Percentiles rank a stretch among this genome's conserved stretches.
Conservation (phyloP, 1,140 invertebrate genomes). For the Lasioglossum albipes region DNA sequence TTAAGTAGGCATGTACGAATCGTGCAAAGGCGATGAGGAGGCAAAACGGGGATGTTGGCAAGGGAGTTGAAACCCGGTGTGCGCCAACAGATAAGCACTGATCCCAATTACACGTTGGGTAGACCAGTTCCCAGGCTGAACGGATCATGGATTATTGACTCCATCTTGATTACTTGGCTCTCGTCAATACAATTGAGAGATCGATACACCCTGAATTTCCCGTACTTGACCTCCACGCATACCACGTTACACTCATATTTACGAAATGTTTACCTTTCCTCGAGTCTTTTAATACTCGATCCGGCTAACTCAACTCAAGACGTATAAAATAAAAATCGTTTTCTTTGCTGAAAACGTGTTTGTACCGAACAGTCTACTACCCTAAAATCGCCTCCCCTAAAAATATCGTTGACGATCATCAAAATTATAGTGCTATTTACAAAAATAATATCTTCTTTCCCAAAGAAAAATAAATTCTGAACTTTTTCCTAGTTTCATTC, state of each 20-base stretch:
- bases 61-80: constrained; percentile 63
- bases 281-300: background rate
- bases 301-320: no score
- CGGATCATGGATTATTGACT: constrained; percentile 79
- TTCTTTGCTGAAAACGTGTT: no score
- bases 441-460: no score
- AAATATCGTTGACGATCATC: no score
- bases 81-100: constrained; percentile 76
- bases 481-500: no score
- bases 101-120: constrained; percentile 77
- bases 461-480: no score
- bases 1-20: constrained; percentile 44
- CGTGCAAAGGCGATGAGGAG: constrained; percentile 34
- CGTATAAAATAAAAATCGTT: no score
- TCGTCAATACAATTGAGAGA: constrained; percentile 55
- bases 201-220: constrained; percentile 58
- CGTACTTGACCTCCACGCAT: constrained; percentile 5
- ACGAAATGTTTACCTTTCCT: background rate
- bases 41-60: constrained; percentile 33
- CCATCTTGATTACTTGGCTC: constrained; percentile 61
- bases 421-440: no score
- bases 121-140: constrained; percentile 69
- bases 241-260: background rate
- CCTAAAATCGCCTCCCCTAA: no score
- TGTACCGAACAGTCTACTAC: no score